Percentiles rank a stretch among this genome's conserved stretches.
Conservation (phyloP, 2,113 vertebrate species). For the Brachionichthys hirsutus region DNA sequence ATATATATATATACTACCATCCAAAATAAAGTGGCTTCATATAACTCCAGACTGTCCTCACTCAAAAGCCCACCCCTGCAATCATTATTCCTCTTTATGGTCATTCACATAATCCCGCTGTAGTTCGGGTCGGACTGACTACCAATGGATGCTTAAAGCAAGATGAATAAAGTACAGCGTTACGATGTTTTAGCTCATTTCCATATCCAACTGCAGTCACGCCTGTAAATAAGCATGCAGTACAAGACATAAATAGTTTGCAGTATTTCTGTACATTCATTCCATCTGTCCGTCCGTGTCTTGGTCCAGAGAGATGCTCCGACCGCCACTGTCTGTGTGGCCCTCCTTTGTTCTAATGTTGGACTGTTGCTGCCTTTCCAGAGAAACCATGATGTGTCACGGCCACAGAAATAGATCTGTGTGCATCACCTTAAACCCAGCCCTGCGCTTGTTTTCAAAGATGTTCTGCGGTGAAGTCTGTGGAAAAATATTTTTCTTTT, state of each 20-base stretch:
- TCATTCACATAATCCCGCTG: background rate
- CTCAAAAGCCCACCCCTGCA: too few relatives aligned
- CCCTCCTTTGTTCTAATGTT: conserved; percentile 73
- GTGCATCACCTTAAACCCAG: conserved; percentile 74
- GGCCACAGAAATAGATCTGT: conserved; percentile 73
- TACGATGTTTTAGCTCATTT: background rate
- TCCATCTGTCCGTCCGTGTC: conserved; percentile 47
- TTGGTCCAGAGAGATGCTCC: conserved; percentile 58
- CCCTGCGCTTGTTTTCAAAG: conserved; percentile 75
- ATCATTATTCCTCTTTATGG: too few relatives aligned
- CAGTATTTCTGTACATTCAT: conserved; percentile 33
- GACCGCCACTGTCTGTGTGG: conserved; percentile 74
- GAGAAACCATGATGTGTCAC: conserved; percentile 76
- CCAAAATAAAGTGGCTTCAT: too few relatives aligned
- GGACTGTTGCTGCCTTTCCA: conserved; percentile 73
- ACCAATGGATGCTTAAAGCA: background rate
- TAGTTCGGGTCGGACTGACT: background rate
- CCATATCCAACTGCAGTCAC: conserved; percentile 9
- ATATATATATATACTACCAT: too few relatives aligned
- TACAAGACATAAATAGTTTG: background rate
- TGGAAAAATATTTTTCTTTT: conserved; percentile 67
- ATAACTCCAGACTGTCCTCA: too few relatives aligned
- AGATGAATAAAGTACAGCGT: too few relatives aligned
- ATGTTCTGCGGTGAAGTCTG: conserved; percentile 71
- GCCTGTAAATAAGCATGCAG: conserved; percentile 12